Base-by-base conservation (phyloP, 2,888 invertebrate species). In the Orthosia incerta region DNA sequence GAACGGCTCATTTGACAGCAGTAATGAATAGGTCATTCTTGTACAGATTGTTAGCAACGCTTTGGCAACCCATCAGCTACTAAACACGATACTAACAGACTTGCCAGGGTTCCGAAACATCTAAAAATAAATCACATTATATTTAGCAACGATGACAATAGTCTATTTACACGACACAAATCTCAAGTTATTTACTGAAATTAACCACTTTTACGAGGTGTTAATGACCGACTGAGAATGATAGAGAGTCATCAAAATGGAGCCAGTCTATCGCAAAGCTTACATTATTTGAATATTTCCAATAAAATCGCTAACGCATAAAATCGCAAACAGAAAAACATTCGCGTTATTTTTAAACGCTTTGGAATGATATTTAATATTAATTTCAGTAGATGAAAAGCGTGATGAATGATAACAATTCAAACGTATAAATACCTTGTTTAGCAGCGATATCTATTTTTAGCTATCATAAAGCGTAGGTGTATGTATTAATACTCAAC, bases 31-130 rank as follows among this genome's bases (percentile, higher is more conserved):
- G 84, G 76, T 80, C 74, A 76, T 74, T 81, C 71, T 83, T 79
- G 81, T 71, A 79, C 63, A 71, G 69, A 77, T 86, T 79, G 83
- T 82, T 80, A 83, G 78, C 69, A 77, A 85, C 57, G 73, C 68
- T 85, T 92, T 93, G 93, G 93, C 93, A 92, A 79, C 69, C 56
- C 75, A 85, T 90, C 90, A 89, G 89, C 74, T 83, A 86, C 76
- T 85, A 84, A 82, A 85, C 74, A 79, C 78, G 86, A 85, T 86
- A 84, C 82, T 74, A 56, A 71, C 64, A 71, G 67, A 79, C 86
- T 80, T 88, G 89, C 87, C 90, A 90, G 88, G 86, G 84, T 86
- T 86, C 84, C 80, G 83, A 80, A 83, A 83, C 76, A 79, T 80
- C 85, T 88, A 80, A 68, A 83, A 89, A 91, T 90, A 91, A 87